phyloP scores from a whole-genome alignment of 1,140 invertebrate species.

The Reticulitermes speratus region DNA sequence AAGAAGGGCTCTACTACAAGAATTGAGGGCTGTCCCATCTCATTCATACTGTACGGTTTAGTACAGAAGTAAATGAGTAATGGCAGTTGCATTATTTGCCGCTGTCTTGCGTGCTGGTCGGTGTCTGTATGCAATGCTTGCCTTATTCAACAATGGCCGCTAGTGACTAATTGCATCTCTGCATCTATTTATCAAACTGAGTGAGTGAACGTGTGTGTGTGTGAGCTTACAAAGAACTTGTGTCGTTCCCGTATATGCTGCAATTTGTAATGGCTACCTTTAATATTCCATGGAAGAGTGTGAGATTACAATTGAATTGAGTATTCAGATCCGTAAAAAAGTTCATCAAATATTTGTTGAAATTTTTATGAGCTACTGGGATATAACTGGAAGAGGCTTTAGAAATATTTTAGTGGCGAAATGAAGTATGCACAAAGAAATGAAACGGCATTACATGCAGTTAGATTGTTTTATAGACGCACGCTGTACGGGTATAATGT shows the following conservation, averaged over 20 bases:
- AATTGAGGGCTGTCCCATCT: too few species aligned
- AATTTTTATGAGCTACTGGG: slow-evolving; percentile 29
- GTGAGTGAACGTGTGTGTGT: neutral
- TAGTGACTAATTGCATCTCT: slow-evolving; percentile 6
- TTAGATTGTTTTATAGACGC: slow-evolving; percentile 32
- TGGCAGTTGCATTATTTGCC: too few species aligned
- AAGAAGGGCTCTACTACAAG: too few species aligned
- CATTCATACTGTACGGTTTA: too few species aligned
- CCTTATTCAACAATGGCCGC: neutral
- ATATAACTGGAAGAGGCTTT: slow-evolving; percentile 13
- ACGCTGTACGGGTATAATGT: slow-evolving; percentile 16
- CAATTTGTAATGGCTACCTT: slow-evolving; percentile 32
- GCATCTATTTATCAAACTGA: slow-evolving; percentile 6
- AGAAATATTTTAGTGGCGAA: slow-evolving; percentile 29
- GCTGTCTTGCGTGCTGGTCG: neutral
- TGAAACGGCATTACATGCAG: slow-evolving; percentile 27
- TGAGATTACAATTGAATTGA: slow-evolving; percentile 33
- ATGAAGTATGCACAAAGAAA: slow-evolving; percentile 35
- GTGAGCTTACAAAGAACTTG: slow-evolving; percentile 24
- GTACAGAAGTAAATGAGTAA: too few species aligned
- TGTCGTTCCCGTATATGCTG: neutral
- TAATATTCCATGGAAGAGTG: slow-evolving; percentile 27
- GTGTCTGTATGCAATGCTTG: neutral
- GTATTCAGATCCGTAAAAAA: slow-evolving; percentile 29
- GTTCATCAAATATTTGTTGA: slow-evolving; percentile 33